Evolutionary conservation across 2,113 vertebrate species (phyloP), one percentile per base, ranked within the genome.

Genomic region (Atherinomorus stipes): DNA sequence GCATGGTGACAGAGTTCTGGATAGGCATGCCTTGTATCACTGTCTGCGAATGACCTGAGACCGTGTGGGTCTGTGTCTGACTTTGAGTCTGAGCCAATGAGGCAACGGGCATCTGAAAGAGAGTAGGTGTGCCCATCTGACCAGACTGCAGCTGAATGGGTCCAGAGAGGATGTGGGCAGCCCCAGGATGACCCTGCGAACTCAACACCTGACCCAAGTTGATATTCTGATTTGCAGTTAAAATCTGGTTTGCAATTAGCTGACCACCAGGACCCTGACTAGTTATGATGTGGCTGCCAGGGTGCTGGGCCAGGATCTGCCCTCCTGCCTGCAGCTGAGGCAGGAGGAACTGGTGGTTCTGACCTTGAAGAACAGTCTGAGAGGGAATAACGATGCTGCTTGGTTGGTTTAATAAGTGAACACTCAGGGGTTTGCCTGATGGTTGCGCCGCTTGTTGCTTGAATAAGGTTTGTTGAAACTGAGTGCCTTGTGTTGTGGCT

Each of bases 311-410:
- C 71, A 99, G 73, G 83, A 99, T 97, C 78, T 96, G 97, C 0
- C 96, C 96, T 6, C 93, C 95, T 19, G 96, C 93, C 18, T 94
- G 96, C 47, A 98, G 74, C 18, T 96, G 95, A 0, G 95, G 95
- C 44, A 99, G 88, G 28, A 99, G 93, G 89, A 99, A 99, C 84
- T 97, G 98, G 91, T 96, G 97, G 52, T 97, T 97, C 89, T 96
- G 90, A 40, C 95, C 94, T 83, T 96, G 95, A 0, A 96, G 91
- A 57, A 97, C 93, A 13, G 96, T 95, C 81, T 97, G 97, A 1
- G 96, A 97, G 0, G 97, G 97, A 85, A 99, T 96, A 78, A 99
- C 96, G 11, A 98, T 97, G 91, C 96, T 99, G 90, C 96, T 95
- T 51, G 93, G 93, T 78, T 98, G 97, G 78, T 98, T 99, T 16